A percentile compares a stretch with the other conserved stretches of the same genome.
Evolutionary conservation across 2,113 vertebrate genomes (phyloP).

Genomic region (Jacana jacana): DNA sequence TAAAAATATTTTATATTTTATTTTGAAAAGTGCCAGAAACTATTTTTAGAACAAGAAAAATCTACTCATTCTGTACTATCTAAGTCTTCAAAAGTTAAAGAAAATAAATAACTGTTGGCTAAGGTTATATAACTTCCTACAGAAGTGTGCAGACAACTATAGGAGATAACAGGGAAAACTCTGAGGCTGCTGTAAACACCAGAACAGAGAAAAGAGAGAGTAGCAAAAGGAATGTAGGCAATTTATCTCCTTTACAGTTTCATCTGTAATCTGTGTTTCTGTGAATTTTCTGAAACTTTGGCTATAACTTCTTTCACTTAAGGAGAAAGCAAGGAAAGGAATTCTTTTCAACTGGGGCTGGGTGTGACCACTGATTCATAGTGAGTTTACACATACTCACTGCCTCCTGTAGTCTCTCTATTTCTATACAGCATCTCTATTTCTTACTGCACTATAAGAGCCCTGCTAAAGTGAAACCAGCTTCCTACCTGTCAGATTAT

Average conservation of each 20-base stretch:
- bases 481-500: not conserved
- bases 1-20: not conserved
- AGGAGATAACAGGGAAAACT: not conserved
- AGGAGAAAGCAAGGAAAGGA: not conserved
- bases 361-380: not conserved
- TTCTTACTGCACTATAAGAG: not conserved
- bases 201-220: not conserved
- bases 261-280: not conserved
- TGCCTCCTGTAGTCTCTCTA: not conserved
- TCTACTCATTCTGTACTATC: not conserved
- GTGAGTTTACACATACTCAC: not conserved
- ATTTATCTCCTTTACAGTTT: not conserved
- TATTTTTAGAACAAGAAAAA: not conserved
- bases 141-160: not conserved
- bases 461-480: not conserved
- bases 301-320: not conserved
- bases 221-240: accelerated
- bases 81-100: not conserved
- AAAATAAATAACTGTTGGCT: not conserved
- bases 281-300: not conserved
- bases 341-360: not conserved
- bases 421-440: not conserved
- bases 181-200: not conserved
- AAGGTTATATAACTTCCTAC: not conserved
- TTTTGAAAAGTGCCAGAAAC: not conserved